Conservation (phyloP, 1,140 invertebrate species). For the Dinothrombium tinctorium region DNA sequence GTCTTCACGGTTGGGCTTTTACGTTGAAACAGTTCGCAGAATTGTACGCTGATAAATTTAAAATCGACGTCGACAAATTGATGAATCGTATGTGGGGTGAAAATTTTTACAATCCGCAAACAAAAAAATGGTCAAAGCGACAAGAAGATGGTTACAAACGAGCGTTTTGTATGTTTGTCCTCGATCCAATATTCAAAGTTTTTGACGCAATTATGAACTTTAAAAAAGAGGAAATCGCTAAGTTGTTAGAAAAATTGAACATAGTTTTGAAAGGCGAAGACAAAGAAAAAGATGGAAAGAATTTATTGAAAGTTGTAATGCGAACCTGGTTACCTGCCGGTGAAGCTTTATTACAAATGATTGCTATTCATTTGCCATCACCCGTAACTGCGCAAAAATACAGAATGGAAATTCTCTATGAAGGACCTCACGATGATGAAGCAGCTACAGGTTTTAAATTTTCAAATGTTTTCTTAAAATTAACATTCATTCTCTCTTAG, state of each 20-base stretch:
- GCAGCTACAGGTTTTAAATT: too few relatives aligned
- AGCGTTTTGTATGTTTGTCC: slow-evolving; percentile 93
- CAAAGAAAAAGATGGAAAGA: slow-evolving; percentile 81
- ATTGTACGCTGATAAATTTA: slow-evolving; percentile 97
- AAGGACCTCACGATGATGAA: slow-evolving; percentile 91
- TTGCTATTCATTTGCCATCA: slow-evolving; percentile 95
- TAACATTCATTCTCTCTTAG: too few relatives aligned
- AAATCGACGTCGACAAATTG: slow-evolving; percentile 84
- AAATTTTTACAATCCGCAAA: slow-evolving; percentile 90
- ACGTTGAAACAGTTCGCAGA: slow-evolving; percentile 98
- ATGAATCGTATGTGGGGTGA: slow-evolving; percentile 87
- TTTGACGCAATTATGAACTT: slow-evolving; percentile 96
- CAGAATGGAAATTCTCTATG: slow-evolving; percentile 96
- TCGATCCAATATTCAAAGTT: slow-evolving; percentile 97
- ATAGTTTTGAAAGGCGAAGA: slow-evolving; percentile 83
- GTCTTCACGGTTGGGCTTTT: slow-evolving; percentile 97
- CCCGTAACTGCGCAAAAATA: slow-evolving; percentile 97
- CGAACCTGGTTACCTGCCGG: slow-evolving; percentile 96
- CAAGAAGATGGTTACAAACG: slow-evolving; percentile 56
- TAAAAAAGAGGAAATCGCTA: slow-evolving; percentile 78
- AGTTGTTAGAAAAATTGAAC: slow-evolving; percentile 61
- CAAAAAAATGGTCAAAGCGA: slow-evolving; percentile 95
- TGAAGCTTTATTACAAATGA: slow-evolving; percentile 98
- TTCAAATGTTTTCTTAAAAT: too few relatives aligned
- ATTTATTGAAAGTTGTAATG: slow-evolving; percentile 83